Base-by-base conservation (phyloP, 2,888 invertebrate species). In the Drosophila algonquin region DNA sequence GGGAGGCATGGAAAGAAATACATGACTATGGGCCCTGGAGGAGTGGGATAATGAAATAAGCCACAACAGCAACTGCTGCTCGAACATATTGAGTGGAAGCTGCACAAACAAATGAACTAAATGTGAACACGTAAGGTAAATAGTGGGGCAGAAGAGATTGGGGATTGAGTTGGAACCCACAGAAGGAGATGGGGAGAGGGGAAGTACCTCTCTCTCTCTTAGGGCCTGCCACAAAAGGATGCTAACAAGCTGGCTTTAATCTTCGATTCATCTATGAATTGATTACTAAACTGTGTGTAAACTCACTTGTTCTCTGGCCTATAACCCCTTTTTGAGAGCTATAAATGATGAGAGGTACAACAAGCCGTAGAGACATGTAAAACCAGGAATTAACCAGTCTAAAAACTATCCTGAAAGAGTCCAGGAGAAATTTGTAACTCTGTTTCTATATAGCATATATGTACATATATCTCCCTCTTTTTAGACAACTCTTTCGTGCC, bases 91-190 rank as follows among this genome's bases (percentile, higher is more conserved):
- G 69, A 70, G 73, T 73, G 72, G 73, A 73, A 73, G 73, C 60
- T 73, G 65, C 27, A 73, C 68, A 81, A 73, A 63, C 73, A 87
- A 83, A 79, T 87, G 76, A 84, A 84, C 85, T 77, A 77, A 69
- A 69, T 62, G 69, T 75, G 75, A 70, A 69, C 80, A 87, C 81
- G 77, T 84, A 74, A 87, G 79, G 79, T 76, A 82, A 82, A 82
- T 73, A 69, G 73, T 45, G 55, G 50, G 50, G 51, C 65, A 50
- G 63, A 51, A 48, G 45, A 67, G 58, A 68, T 57, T 56, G 65
- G 9, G 24, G 7, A 7, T 7, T 7, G 7, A 40, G 35, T 1
- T 40, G 45, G 52, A 12, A 35, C 8, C 21, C 3, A 18, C 1
- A 32, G n/a, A 27, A 24, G 7, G 27, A n/a, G 24, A 45, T 45